Percentiles rank a stretch among this genome's conserved stretches.
Evolutionary conservation across 2,888 invertebrate genomes (phyloP).

Genomic region (Pseudococcus viburni): DNA sequence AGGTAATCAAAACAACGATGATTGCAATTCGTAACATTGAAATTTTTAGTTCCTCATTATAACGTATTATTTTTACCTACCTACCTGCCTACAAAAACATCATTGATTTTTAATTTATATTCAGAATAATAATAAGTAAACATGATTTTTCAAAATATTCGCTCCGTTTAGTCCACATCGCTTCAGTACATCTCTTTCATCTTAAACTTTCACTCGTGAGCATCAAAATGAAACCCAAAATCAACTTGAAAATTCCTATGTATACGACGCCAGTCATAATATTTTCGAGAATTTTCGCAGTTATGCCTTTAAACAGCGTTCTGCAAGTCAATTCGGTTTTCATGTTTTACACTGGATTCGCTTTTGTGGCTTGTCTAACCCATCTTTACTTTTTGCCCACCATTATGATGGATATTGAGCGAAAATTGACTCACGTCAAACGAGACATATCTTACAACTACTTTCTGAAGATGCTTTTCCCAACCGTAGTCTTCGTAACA

Average conservation of each 20-base stretch:
- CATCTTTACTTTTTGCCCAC: constrained; percentile 55
- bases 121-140: background rate
- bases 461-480: constrained; percentile 60
- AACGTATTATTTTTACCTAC: background rate
- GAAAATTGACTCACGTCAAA: constrained; percentile 46
- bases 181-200: background rate
- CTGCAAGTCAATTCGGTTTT: background rate
- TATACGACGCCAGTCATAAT: constrained; percentile 46
- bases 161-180: background rate
- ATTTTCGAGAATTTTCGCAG: constrained; percentile 56
- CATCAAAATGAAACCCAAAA: constrained; percentile 22
- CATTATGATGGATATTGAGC: constrained; percentile 61
- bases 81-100: background rate
- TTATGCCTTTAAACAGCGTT: constrained; percentile 43
- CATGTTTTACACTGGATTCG: constrained; percentile 26
- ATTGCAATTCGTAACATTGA: background rate
- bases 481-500: constrained; percentile 43
- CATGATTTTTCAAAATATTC: background rate
- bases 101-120: background rate
- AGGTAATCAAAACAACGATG: background rate
- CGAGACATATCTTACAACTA: constrained; percentile 57
- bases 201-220: background rate
- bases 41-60: background rate
- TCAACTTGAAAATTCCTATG: constrained; percentile 12
- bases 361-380: constrained; percentile 28